These are phyloP conservation scores for Drosophila truncata DNA, from an alignment of 1,140 invertebrate species.

Conservation along the genomic window DNA sequence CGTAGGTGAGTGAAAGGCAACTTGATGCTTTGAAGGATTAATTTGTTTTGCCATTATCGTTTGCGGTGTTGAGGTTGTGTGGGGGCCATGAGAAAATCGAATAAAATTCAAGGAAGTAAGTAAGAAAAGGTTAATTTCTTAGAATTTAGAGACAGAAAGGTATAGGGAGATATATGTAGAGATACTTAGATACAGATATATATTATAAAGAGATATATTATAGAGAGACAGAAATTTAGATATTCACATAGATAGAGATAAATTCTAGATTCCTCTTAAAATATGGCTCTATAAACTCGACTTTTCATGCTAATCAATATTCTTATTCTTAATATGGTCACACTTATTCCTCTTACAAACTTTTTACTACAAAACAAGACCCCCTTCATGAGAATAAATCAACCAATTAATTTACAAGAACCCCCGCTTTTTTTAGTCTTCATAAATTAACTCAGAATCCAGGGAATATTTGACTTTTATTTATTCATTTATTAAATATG, in stretches of 20 bases:
- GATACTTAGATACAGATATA: not conserved
- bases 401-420: not conserved
- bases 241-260: not conserved
- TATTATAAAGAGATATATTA: not conserved
- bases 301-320: not conserved
- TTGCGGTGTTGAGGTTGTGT: not conserved
- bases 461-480: not conserved
- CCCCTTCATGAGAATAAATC: not conserved
- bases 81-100: conserved; percentile 4
- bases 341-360: not conserved
- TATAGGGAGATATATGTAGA: not conserved
- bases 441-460: not conserved
- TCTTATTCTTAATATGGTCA: not conserved
- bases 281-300: too few species aligned
- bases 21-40: conserved; percentile 25
- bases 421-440: not conserved
- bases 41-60: conserved; percentile 16
- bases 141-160: not conserved
- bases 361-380: not conserved
- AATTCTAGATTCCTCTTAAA: too few species aligned
- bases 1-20: not conserved
- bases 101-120: conserved; percentile 1
- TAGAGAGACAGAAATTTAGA: not conserved
- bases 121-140: too few species aligned
- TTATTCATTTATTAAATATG: too few species aligned